Evolutionary conservation across 2,888 invertebrate species (phyloP), one percentile per base, ranked within the genome.

Genomic region (Caenorhabditis uteleia): DNA sequence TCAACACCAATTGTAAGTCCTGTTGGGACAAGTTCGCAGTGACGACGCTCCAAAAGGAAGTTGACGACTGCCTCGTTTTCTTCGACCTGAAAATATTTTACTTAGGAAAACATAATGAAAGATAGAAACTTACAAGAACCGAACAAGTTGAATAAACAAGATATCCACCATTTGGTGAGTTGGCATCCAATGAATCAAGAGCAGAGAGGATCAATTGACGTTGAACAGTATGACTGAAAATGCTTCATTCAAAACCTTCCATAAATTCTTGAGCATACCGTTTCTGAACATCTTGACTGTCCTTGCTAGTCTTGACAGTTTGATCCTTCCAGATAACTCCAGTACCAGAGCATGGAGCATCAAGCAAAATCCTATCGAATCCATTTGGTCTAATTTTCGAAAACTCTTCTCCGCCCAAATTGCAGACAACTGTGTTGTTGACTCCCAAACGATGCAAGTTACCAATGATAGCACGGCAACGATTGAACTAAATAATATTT

Each of bases 111-210:
- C 21, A 50, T 16, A 64, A 45, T 82, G 76, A 88, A n/a, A n/a
- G n/a, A n/a, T n/a, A n/a, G n/a, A n/a, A n/a, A n/a, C n/a, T n/a
- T n/a, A n/a, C 89, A 79, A 97, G 86, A 71, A 99, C 89, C 1
- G 98, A 98, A 85, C 98, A 99, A 0, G 98, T 99, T 0, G 97
- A 98, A 85, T 99, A 99, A 0, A 99, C 95, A 65, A 99, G 88
- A 83, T 92, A 92, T 12, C 97, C 95, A 29, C 97, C 98, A 16
- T 91, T 89, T 55, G 90, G 87, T 0, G 95, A 95, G 78, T 91
- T 91, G 1, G 93, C 92, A 86, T 93, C 91, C 38, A 92, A 89
- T 81, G 91, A 91, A 86, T 99, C 98, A 72, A 99, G 95, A n/a
- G 98, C 98, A 4, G 93, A 90, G 50, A 97, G 85, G 4, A 99